Conservation (phyloP, 1,140 invertebrate species). For the Sesamia nonagrioides region DNA sequence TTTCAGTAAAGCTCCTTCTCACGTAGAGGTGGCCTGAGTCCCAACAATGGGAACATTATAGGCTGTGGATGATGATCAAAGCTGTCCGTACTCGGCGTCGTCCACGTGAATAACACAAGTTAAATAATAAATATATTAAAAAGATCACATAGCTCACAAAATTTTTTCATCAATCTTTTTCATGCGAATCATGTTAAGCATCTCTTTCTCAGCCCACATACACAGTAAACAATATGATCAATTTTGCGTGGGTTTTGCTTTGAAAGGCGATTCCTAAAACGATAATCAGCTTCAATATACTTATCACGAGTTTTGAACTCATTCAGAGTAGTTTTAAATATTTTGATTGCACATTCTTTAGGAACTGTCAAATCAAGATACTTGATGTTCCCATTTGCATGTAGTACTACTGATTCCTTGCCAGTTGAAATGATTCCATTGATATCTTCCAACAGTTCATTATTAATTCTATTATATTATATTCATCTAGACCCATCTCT, state of each 20-base stretch:
- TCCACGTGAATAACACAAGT: too few species aligned
- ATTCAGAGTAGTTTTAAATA: slow-evolving; percentile 97
- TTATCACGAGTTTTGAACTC: slow-evolving; percentile 96
- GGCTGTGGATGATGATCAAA: too few species aligned
- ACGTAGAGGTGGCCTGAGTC: too few species aligned
- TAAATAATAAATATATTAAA: too few species aligned
- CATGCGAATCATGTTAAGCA: slow-evolving; percentile 94
- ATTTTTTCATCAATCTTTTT: slow-evolving; percentile 90
- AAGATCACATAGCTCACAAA: too few species aligned
- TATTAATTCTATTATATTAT: too few species aligned
- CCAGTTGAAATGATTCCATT: slow-evolving; percentile 95
- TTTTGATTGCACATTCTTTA: slow-evolving; percentile 94
- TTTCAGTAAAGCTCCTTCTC: too few species aligned
- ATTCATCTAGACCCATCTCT: slow-evolving; percentile 95
- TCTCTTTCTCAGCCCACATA: slow-evolving; percentile 98
- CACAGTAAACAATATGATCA: too few species aligned
- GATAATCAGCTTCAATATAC: slow-evolving; percentile 96
- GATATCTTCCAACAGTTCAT: slow-evolving; percentile 92
- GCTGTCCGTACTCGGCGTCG: too few species aligned
- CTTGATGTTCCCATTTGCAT: slow-evolving; percentile 89
- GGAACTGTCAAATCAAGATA: slow-evolving; percentile 88
- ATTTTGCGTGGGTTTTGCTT: slow-evolving; percentile 94
- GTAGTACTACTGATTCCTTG: slow-evolving; percentile 95
- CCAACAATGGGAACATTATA: too few species aligned
- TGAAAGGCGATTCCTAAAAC: slow-evolving; percentile 92